Base-by-base conservation (phyloP, 1,140 invertebrate genomes). In the Magallana ariakensis region DNA sequence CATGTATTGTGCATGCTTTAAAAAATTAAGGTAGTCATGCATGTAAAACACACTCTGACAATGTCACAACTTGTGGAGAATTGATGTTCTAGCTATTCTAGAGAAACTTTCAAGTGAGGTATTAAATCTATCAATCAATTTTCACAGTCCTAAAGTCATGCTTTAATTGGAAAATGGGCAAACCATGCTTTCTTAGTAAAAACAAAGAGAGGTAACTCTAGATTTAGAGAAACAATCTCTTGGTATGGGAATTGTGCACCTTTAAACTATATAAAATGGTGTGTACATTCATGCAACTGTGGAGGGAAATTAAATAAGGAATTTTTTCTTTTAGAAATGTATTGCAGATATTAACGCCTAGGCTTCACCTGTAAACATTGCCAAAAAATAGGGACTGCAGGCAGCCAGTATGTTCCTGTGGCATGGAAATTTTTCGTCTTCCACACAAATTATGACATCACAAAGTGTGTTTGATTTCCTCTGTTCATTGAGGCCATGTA, bases 321-420 rank as follows among this genome's bases (percentile, higher is more conserved):
- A 46, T 46, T 46, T 46, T 46, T 46, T 46, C 33, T 46, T 46
- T 46, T 46, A 5, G 33, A 46, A 46, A 46, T 46, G 33, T 46
- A 46, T 46, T 5, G 33, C 33, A 46, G 33, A 46, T 5, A 46
- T 75, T 2, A 22, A 9, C 13, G 22, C 19, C n/a, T 82, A 22
- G n/a, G 5, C 91, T 57, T 94, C 92, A 84, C 92, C 92, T 80
- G 89, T 88, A 88, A 95, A 95, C 95, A 95, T 95, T 6, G 94
- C 95, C 91, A 94, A 82, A 90, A 95, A 95, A 88, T 95, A 95
- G 57, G 94, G 91, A 89, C 95, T 95, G 87, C 93, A 94, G 46
- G 95, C 92, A 10, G 94, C 94, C 46, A 95, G 89, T 56, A 95
- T 95, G 88, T 93, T 93, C 87, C 92, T 92, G 87, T 95, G 95